Evolutionary conservation across 2,113 vertebrate genomes (phyloP), one percentile per base, ranked within the genome.

Genomic region (Pao palembangensis): DNA sequence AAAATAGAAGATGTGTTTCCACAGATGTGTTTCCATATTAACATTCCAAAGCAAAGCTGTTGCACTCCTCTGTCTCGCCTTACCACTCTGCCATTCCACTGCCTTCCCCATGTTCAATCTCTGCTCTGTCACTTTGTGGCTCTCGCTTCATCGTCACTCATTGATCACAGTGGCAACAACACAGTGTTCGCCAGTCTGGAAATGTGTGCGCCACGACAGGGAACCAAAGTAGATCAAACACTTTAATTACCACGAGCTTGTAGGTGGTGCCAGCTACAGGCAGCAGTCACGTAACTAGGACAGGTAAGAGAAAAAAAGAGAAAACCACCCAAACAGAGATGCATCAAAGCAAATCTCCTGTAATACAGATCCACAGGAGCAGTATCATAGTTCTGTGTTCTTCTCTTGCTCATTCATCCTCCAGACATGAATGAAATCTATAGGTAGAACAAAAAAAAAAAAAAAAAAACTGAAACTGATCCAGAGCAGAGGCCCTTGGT

Each of bases 181-280:
- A 19, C 48, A 46, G 65, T 80, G 78, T 83, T 83, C 79, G 85
- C 74, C 43, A 64, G 82, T 55, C 65, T 81, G 73, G 77, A 80
- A 81, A 79, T 71, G 81, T 69, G 74, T 60, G 75, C 78, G 75
- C 85, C 21, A 2, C 77, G 46, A 78, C 55, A 18, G 82, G 76
- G 72, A 82, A 76, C 75, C 59, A 64, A 67, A 59, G 63, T 68
- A 88, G 89, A 90, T 91, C 89, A 90, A 90, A 91, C 81, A 82
- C 85, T 90, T 88, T 90, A 90, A 91, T 91, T 90, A 90, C 76
- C 28, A 66, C 70, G 67, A 81, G 76, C 85, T 81, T 85, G 87
- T 86, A 85, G 81, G 85, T 85, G 87, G 84, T 67, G 69, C 66
- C 51, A 72, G 79, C 81, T 86, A 86, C 81, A 82, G 82, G 69